Evolutionary conservation across 2,888 invertebrate genomes (phyloP), one percentile per base, ranked within the genome.

Genomic region (Diabrotica balteata): DNA sequence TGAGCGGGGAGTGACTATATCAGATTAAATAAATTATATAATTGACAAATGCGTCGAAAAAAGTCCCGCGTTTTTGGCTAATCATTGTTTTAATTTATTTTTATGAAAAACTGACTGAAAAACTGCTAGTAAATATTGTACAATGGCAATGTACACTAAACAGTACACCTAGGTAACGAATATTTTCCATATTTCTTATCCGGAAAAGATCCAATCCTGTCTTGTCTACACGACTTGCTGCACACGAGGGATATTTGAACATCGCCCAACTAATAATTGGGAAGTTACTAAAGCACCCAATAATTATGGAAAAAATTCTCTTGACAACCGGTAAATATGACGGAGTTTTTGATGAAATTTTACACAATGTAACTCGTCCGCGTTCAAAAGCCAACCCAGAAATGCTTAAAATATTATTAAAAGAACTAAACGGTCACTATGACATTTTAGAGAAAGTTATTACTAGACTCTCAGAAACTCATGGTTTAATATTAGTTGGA

Each of bases 401-500:
- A 43, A 43, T 43, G 7, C 9, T 60, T 6, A n/a, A 43, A 43
- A 51, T 43, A 51, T 7, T 60, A 10, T 45, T 60, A 51, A 44
- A 60, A 11, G 51, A 60, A 32, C 7, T 51, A 2, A 42, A 42
- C 4, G 44, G 44, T 17, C 43, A 51, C 32, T 11, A 42, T 9
- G 51, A 60, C 42, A 8, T 60, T n/a, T 42, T 60, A 42, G 44
- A 51, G 10, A 11, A 50, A 8, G 43, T 51, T 60, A 11, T 60
- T 49, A 60, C 10, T 17, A 9, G 51, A 43, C 6, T 7, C 2
- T 8, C 42, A 10, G 60, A 60, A 60, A 47, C 60, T 10, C 7
- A 60, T 8, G 60, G 60, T 50, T 11, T 60, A 17, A 60, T 60
- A 8, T 44, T 60, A 11, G n/a, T 43, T 7, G 60, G 44, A 17